These are phyloP conservation scores for Phyllotreta striolata DNA, from an alignment of 2,888 invertebrate species.

Conservation along the genomic window DNA sequence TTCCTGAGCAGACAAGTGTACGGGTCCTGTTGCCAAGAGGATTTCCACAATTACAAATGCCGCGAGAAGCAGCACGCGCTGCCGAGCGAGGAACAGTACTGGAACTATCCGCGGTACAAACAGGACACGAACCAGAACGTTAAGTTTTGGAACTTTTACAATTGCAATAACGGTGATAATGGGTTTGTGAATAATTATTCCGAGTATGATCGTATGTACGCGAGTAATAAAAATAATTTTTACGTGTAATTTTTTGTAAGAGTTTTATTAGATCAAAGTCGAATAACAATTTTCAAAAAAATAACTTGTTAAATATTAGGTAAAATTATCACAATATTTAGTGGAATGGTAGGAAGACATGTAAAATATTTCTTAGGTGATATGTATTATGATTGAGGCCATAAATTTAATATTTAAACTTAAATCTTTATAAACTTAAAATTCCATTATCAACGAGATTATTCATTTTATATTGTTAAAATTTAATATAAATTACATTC, in stretches of 20 bases:
- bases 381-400: too few relatives aligned
- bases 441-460: too few relatives aligned
- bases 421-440: too few relatives aligned
- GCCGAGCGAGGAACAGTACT: conserved; percentile 7
- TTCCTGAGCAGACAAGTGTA: conserved; percentile 40
- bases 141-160: conserved; percentile 20
- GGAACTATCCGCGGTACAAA: conserved; percentile 5
- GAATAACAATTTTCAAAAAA: too few relatives aligned
- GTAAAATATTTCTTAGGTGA: too few relatives aligned
- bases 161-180: conserved; percentile 7
- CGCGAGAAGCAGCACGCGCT: neutral
- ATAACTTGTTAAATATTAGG: too few relatives aligned
- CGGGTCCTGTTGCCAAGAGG: conserved; percentile 13
- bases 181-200: conserved; percentile 1
- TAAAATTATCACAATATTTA: too few relatives aligned
- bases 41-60: conserved; percentile 22
- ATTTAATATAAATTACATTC: too few relatives aligned
- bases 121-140: conserved; percentile 7
- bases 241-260: neutral
- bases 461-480: too few relatives aligned
- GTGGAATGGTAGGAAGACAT: too few relatives aligned
- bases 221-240: conserved; percentile 24
- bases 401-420: too few relatives aligned
- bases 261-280: too few relatives aligned
- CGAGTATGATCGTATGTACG: conserved; percentile 18